These are phyloP conservation scores for Artemia sinica DNA, from an alignment of 2,888 invertebrate genomes.

Conservation along the genomic window DNA sequence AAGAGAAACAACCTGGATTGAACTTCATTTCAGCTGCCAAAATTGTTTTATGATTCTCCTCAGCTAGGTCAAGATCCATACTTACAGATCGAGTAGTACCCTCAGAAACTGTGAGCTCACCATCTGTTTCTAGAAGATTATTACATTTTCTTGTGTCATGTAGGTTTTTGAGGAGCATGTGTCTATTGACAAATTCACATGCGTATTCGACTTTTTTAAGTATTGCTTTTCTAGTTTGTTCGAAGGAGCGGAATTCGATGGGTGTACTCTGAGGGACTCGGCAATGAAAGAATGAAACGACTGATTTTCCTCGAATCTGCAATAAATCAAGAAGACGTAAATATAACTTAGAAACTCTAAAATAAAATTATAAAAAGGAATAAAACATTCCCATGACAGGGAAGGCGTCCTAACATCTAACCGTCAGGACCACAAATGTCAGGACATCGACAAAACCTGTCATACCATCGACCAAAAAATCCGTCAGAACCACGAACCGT, in stretches of 20 bases:
- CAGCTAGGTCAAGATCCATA: conserved; percentile 17
- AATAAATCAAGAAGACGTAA: no score
- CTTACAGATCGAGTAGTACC: conserved; percentile 24
- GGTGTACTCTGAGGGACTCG: conserved; percentile 33
- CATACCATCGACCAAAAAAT: no score
- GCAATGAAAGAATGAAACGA: conserved; percentile 49
- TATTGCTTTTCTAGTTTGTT: conserved; percentile 37
- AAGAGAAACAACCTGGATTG: conserved; percentile 50
- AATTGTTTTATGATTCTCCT: conserved; percentile 26
- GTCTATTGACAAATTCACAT: conserved; percentile 49
- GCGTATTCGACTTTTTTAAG: conserved; percentile 41
- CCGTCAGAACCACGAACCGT: no score
- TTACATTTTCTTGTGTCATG: conserved; percentile 48
- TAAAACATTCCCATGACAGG: no score
- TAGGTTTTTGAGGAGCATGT: conserved; percentile 46
- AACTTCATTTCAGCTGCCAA: conserved; percentile 36
- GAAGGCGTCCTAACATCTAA: no score
- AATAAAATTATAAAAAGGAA: no score
- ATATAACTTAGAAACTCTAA: no score
- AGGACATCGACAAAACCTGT: no score
- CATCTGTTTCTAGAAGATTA: conserved; percentile 45
- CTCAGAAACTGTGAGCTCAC: conserved; percentile 37
- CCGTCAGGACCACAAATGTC: no score
- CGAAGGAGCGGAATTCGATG: conserved; percentile 36
- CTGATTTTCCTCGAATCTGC: conserved; percentile 32